Evolutionary conservation across 2,113 vertebrate genomes (phyloP), one percentile per base, ranked within the genome.

Genomic region (Hepsetus odoe): DNA sequence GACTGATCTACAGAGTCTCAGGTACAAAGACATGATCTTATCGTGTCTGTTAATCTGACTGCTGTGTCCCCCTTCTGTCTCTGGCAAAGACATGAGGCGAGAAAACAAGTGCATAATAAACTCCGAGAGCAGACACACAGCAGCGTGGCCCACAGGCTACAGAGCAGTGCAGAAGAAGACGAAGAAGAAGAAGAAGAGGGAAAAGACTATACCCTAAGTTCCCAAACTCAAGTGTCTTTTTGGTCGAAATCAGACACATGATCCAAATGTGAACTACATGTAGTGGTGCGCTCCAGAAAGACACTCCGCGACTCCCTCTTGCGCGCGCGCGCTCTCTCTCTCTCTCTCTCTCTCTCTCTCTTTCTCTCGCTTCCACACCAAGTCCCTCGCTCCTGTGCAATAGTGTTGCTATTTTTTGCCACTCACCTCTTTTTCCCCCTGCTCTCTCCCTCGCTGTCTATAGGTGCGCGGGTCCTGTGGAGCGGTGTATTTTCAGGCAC

Each of bases 381-480:
- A 77, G 53, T 73, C 74, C 44, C 49, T 72, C 81, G 72, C 35
- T 74, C 65, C 85, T 85, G 84, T 84, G 76, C 75, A 88, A 90
- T 89, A 91, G 88, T 89, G 91, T 88, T 91, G 86, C 91, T 93
- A 92, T 94, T 92, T n/a, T 92, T 86, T 86, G 89, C 85, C 88
- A 92, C 93, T 94, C 92, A 94, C 93, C 91, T 90, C 89, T 79
- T 90, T 76, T 82, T n/a, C n/a, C n/a, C n/a, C 82, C 87, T 91
- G 89, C 87, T 85, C 83, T 82, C 88, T 90, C 90, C 86, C 87
- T 80, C 81, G 90, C 91, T 87, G 90, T 68, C 91, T 92, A 88
- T 90, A 92, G 91, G 91, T 84, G 89, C 89, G 89, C 88, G 90
- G 87, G 89, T 92, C 90, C 90, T 69, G 77, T 88, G 89, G 90